These are phyloP conservation scores for Callipepla californica DNA, from an alignment of 2,113 vertebrate genomes.

Conservation along the genomic window DNA sequence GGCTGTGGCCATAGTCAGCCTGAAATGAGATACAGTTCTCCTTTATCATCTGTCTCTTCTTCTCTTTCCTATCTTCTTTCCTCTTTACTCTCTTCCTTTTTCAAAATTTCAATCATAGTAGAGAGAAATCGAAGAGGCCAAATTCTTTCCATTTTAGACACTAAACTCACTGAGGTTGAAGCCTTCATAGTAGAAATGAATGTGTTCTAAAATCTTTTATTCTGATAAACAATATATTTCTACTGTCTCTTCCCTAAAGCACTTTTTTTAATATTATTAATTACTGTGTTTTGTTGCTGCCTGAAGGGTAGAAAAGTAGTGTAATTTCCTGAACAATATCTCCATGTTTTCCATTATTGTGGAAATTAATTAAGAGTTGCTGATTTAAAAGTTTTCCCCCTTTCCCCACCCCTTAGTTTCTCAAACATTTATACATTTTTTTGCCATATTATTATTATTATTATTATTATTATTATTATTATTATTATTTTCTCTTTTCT, in stretches of 20 bases:
- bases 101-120: neutral
- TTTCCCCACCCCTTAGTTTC: slow-evolving; percentile 43
- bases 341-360: slow-evolving; percentile 53
- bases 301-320: slow-evolving; percentile 14
- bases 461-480: neutral
- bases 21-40: neutral
- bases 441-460: slow-evolving; percentile 22
- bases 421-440: slow-evolving; percentile 80
- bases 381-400: slow-evolving; percentile 72
- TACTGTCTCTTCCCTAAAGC: slow-evolving; percentile 10
- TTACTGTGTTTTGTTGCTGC: neutral
- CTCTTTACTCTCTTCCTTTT: neutral
- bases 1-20: neutral
- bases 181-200: neutral
- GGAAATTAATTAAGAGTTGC: slow-evolving; percentile 82
- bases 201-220: slow-evolving; percentile 5
- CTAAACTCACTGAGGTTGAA: neutral
- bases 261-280: neutral
- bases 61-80: neutral
- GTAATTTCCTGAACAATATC: slow-evolving; percentile 19
- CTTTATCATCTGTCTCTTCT: neutral
- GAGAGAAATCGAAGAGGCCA: neutral
- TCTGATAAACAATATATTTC: slow-evolving; percentile 27
- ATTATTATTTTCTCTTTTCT: slow-evolving; percentile 59
- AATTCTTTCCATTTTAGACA: neutral